Base-by-base conservation (phyloP, 2,797 vertebrate species). In the Leucoraja ocellata region DNA sequence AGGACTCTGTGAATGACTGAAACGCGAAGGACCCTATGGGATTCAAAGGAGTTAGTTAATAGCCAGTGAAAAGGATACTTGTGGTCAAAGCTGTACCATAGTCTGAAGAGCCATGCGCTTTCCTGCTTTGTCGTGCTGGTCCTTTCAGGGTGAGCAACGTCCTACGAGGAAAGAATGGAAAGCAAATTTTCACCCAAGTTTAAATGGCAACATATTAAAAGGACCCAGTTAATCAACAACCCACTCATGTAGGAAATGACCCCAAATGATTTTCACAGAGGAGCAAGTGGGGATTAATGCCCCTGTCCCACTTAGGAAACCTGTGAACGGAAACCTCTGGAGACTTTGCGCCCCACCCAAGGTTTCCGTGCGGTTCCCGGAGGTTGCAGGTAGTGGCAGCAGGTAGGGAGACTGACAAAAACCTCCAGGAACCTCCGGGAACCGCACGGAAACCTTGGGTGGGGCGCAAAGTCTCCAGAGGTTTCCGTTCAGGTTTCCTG, bases 11-110 rank as follows among this genome's bases (percentile, higher is more conserved):
- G 84, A 46, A 46, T 46, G 46, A 46, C 46, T 46, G 46, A 46
- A 2, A 46, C 46, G 8, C 28, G 18, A 63, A 18, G 2, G 8
- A 6, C 5, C n/a, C 84, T 16, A 9, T 88, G 84, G n/a, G 9
- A 63, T 18, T 58, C 83, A n/a, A 86, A 88, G 61, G 32, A n/a
- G n/a, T 14, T 7, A 68, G 32, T 54, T 74, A 23, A 58, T 58
- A n/a, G 68, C 23, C 18, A 65, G 14, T 23, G 83, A 83, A 96
- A 98, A 99, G 98, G 99, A 99, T 99, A 99, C 99, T 99, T 99
- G 95, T 99, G 98, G 94, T 99, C 98, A 95, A 99, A 99, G 94
- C 97, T 98, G 94, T 99, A 99, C 99, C 98, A 99, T 18, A 99
- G 95, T 93, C 98, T 97, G 96, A 99, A 99, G 93, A 99, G 97